phyloP scores from a whole-genome alignment of 2,113 vertebrate species.

The Nothocercus nigrocapillus region DNA sequence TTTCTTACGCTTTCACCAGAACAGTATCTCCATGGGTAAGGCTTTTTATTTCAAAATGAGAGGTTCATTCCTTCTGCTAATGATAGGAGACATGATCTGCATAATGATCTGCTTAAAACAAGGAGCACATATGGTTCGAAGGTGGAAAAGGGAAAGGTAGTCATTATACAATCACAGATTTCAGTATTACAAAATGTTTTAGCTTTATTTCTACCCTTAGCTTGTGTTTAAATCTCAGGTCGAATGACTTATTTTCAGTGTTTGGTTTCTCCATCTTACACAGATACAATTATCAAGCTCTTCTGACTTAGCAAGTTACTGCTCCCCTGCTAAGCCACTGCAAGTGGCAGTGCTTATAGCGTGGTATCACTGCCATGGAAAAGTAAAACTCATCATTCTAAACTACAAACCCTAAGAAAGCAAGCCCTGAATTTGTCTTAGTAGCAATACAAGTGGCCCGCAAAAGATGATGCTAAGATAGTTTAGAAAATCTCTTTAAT shows the following conservation, averaged over 20 bases:
- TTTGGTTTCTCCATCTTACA: background rate
- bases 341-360: fast-evolving
- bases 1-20: background rate
- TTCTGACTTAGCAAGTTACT: background rate
- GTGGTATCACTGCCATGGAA: fast-evolving
- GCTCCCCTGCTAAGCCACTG: background rate
- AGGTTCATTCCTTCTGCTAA: background rate
- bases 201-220: background rate
- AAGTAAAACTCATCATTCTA: background rate
- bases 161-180: background rate
- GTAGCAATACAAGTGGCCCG: background rate
- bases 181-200: background rate
- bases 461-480: background rate
- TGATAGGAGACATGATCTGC: background rate
- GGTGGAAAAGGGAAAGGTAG: background rate
- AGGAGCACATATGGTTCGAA: background rate
- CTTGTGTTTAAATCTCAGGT: background rate
- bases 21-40: background rate
- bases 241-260: background rate
- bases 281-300: background rate
- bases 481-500: background rate
- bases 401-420: background rate
- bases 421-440: background rate
- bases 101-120: background rate
- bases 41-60: background rate